These are phyloP conservation scores for Sminthurinus signatus DNA, from an alignment of 1,140 invertebrate species.

Conservation along the genomic window DNA sequence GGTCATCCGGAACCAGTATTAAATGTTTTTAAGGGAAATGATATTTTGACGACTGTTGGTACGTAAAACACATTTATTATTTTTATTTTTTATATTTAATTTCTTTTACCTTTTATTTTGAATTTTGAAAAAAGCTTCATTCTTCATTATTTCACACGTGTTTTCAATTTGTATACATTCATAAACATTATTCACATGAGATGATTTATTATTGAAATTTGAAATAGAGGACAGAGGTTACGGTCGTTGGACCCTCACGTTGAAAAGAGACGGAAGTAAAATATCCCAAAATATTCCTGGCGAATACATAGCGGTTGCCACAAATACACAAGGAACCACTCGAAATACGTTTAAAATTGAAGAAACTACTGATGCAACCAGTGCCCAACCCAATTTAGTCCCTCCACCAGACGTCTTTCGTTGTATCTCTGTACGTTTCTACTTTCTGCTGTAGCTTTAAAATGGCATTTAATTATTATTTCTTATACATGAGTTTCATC, in stretches of 20 bases:
- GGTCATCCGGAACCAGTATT: conserved; percentile 22
- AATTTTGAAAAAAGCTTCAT: too few species aligned
- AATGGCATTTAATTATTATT: not conserved
- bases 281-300: not conserved
- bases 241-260: conserved; percentile 21
- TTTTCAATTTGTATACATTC: too few species aligned
- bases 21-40: conserved; percentile 14
- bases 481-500: not conserved
- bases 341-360: conserved; percentile 2
- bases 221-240: conserved; percentile 23
- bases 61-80: too few species aligned
- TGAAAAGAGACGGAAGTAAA: not conserved
- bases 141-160: too few species aligned
- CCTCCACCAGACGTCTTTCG: not conserved
- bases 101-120: too few species aligned
- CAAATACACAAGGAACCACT: conserved; percentile 16
- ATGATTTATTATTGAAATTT: not conserved
- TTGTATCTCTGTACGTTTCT: not conserved
- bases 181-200: too few species aligned
- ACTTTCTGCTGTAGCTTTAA: not conserved
- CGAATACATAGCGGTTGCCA: conserved; percentile 28
- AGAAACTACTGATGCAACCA: not conserved
- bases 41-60: conserved; percentile 14
- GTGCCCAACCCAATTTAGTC: not conserved
- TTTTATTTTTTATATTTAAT: too few species aligned